Percentiles rank a stretch among this genome's conserved stretches.
Evolutionary conservation across 2,113 vertebrate genomes (phyloP).

Genomic region (Mesoclemmys tuberculata): DNA sequence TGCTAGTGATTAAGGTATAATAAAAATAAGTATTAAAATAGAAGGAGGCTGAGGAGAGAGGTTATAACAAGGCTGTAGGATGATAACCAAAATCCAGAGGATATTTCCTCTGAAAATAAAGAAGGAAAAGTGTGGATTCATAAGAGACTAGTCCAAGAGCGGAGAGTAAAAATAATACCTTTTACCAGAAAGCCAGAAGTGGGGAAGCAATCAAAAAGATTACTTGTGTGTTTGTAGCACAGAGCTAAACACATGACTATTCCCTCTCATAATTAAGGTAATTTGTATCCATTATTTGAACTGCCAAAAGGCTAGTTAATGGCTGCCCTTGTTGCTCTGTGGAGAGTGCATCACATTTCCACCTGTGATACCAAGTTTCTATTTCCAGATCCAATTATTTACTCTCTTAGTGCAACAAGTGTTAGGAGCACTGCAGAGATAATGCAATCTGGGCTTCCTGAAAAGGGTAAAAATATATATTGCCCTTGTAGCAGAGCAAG

Average conservation of each 20-base stretch:
- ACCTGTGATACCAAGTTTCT: neutral
- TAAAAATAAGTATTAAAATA: neutral
- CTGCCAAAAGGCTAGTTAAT: neutral
- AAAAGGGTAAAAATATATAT: neutral
- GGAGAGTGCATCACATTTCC: neutral
- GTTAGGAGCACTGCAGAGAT: neutral
- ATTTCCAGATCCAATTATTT: neutral
- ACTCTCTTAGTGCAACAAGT: neutral
- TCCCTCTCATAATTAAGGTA: neutral
- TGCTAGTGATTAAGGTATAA: neutral
- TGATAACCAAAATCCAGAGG: too few relatives aligned
- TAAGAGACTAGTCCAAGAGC: neutral
- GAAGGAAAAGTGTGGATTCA: neutral
- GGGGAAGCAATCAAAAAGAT: neutral
- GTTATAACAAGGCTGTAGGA: too few relatives aligned
- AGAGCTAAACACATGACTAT: neutral
- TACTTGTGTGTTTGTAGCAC: neutral
- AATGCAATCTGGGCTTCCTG: neutral
- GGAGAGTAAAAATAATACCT: neutral
- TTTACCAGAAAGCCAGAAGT: neutral
- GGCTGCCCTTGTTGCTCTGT: neutral
- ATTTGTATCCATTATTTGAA: neutral
- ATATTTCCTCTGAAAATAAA: too few relatives aligned
- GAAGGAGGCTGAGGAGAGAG: neutral
- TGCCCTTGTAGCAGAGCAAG: neutral